Evolutionary conservation across 2,113 vertebrate species (phyloP), one percentile per base, ranked within the genome.

Genomic region (Sterrhoptilus dennistouni): DNA sequence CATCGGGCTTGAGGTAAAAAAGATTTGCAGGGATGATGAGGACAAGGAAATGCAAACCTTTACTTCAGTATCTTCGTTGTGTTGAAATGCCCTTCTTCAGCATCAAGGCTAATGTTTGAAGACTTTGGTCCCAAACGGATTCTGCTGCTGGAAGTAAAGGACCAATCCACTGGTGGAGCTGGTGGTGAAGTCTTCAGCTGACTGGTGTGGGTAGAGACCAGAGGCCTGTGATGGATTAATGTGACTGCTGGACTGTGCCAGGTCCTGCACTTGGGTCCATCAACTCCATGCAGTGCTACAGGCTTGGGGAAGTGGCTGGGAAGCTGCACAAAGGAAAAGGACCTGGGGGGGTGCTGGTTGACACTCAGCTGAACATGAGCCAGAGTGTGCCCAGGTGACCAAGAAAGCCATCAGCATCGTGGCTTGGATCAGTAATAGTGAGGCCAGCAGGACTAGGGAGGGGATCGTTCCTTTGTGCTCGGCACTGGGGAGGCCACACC

Each of bases 1-100:
- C 98, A 97, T 99, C 9, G 99, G 99, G 78, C 98, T 98, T 0
- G 98, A 99, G 99, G 99, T 99, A 98, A 47, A 23, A 54, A 56
- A n/a, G 31, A 29, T 38, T 57, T 75, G 12, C 40, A 50, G 79
- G 47, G 27, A 11, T 33, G 49, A 24, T 20, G 47, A 52, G 54
- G 21, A 72, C 1, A 1, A 23, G 23, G 45, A 44, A 50, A 79
- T 22, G 20, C 36, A 79, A 57, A 70, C 8, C 9, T 87, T 50
- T 31, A 22, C 40, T 57, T 83, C 61, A 45, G 0, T 36, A 25
- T n/a, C 42, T 60, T 20, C 29, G 24, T 54, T 54, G 14, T 76
- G 17, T 59, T 82, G 78, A 29, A 65, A 76, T 28, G 2, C 12
- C 8, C 11, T 65, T 82, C 57, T 31, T 78, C n/a, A 38, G 31